Evolutionary conservation across 2,113 vertebrate genomes (phyloP), one percentile per base, ranked within the genome.

Genomic region (Ammodytes marinus): DNA sequence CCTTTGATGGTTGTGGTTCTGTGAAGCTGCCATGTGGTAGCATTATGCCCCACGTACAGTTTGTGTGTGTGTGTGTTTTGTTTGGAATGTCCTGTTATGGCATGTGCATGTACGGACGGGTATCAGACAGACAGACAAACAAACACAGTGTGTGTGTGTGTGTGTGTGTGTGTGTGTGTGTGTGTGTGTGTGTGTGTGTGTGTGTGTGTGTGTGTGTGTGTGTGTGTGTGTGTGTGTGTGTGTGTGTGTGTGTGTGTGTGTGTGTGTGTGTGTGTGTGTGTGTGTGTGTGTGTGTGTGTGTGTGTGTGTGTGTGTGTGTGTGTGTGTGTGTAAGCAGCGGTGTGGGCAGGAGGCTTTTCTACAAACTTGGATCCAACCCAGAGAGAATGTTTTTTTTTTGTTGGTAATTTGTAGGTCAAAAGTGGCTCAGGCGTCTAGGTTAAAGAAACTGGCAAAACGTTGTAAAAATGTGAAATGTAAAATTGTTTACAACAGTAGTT

Each of bases 1-100:
- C 82, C 85, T 89, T 88, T 91, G 89, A 90, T 92, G 88, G 45
- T 87, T 82, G 59, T 78, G 45, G 45, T 75, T 84, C 63, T 89
- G 76, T 68, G 82, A 69, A 37, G 80, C 82, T 84, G 86, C 89
- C 91, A 91, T 92, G 88, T 92, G 89, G 85, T 87, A 76, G 84
- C 87, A 78, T 88, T 77, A 88, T 90, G 83, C 83, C 81, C 67
- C 88, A 59, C 72, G 73, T 87, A 79, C 82, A 67, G 64, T 76
- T 75, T 88, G 85, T 89, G 73, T 86, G 60, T 90, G 80, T 92
- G 76, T 89, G 89, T 85, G 86, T 86, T 84, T 88, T 84, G 69
- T 82, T 79, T 90, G 93, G 88, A 88, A 91, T 84, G 84, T 93
- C 92, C 92, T 94, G 93, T 93, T 92, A 87, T 90, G 91, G 87